Conservation (phyloP, 64 coral and sea anemone species). For the Montipora sp. region DNA sequence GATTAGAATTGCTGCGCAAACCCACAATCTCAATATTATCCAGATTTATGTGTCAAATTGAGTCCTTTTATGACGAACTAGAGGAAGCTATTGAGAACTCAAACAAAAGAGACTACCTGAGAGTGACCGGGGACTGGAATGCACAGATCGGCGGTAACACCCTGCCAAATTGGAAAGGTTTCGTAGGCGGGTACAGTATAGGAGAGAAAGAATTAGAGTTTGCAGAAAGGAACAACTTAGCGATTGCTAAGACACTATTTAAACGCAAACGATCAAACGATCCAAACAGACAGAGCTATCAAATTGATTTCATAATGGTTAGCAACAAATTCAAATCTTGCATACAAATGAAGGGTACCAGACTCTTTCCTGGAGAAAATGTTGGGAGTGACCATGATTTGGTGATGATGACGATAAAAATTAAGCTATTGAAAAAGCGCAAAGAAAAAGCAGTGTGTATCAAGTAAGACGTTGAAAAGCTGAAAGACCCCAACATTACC, state of each 20-base stretch:
- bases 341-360: conserved; percentile 1
- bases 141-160: no score
- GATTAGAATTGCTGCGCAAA: no score
- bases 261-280: conserved; percentile 10
- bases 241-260: conserved; percentile 18
- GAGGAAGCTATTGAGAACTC: no score
- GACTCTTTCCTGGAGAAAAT: neutral
- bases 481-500: conserved; percentile 27
- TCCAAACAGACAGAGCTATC: no score
- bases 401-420: neutral
- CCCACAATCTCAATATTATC: no score
- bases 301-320: neutral
- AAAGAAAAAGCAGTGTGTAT: neutral
- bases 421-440: neutral
- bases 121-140: no score
- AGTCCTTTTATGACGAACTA: no score
- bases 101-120: no score
- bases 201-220: neutral
- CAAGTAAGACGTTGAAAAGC: conserved; percentile 2
- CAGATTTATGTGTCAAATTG: no score
- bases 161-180: no score
- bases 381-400: conserved; percentile 27
- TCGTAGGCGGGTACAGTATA: no score
- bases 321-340: neutral
- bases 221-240: conserved; percentile 9